Percentiles rank a stretch among this genome's conserved stretches.
These are phyloP conservation scores for Morpho deidamia DNA, from an alignment of 2,888 invertebrate genomes.

Conservation along the genomic window DNA sequence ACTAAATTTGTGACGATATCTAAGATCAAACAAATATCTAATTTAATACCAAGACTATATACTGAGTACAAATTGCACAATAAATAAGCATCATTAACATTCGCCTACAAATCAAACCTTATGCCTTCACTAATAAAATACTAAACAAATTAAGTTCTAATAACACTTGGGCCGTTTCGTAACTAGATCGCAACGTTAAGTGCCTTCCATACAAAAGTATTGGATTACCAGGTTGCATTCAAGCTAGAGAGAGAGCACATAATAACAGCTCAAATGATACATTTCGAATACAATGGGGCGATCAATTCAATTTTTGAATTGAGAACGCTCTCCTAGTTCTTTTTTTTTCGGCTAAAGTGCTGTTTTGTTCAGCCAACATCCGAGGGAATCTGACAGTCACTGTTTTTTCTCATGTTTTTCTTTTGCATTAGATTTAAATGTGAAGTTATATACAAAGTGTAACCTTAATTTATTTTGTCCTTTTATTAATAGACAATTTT, in stretches of 20 bases:
- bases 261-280: conserved; percentile 79
- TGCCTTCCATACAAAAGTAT: conserved; percentile 78
- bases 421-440: conserved; percentile 44
- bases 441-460: conserved; percentile 43
- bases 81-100: conserved; percentile 16
- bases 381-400: conserved; percentile 76
- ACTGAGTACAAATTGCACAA: conserved; percentile 7
- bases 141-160: conserved; percentile 50
- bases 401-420: conserved; percentile 70
- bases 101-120: conserved; percentile 24
- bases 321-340: conserved; percentile 75
- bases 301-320: conserved; percentile 79
- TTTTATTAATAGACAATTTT: neutral
- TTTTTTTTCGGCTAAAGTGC: conserved; percentile 73
- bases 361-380: conserved; percentile 76
- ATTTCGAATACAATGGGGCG: conserved; percentile 78
- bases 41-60: no score
- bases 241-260: conserved; percentile 70
- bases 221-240: conserved; percentile 74
- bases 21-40: no score
- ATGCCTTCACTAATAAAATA: conserved; percentile 33
- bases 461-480: conserved; percentile 22
- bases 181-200: conserved; percentile 57
- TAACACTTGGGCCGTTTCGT: conserved; percentile 55
- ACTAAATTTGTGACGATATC: no score